Evolutionary conservation across 2,888 invertebrate species (phyloP).

Genomic region (Amphipoea lucens): DNA sequence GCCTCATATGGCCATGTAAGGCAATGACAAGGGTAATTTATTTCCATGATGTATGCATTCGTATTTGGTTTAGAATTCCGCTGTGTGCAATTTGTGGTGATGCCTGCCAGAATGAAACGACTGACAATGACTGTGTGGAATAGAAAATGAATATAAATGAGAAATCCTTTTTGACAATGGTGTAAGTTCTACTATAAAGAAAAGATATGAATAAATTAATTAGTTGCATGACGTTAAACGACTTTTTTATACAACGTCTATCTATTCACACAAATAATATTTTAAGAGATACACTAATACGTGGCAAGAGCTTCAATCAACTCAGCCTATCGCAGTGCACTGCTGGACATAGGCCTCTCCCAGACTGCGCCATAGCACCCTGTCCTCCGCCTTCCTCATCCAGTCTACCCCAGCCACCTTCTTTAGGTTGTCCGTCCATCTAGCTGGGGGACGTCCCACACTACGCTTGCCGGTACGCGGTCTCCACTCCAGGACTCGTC

Average conservation of each 20-base stretch:
- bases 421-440: too few relatives aligned
- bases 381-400: too few relatives aligned
- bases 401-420: too few relatives aligned
- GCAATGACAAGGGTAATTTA: slow-evolving; percentile 58
- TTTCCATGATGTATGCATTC: slow-evolving; percentile 57
- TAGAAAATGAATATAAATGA: slow-evolving; percentile 12
- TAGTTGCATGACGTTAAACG: background rate
- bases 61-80: slow-evolving; percentile 48
- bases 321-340: too few relatives aligned
- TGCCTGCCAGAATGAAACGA: slow-evolving; percentile 21
- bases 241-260: background rate
- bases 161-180: background rate
- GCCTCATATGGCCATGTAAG: slow-evolving; percentile 41
- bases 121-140: slow-evolving; percentile 29
- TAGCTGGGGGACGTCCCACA: too few relatives aligned
- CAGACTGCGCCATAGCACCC: too few relatives aligned
- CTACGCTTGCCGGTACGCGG: too few relatives aligned
- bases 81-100: slow-evolving; percentile 45
- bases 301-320: too few relatives aligned
- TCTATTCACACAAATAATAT: background rate
- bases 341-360: too few relatives aligned
- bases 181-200: background rate
- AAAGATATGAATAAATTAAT: background rate
- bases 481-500: too few relatives aligned
- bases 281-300: background rate